Percentiles rank a stretch among this genome's conserved stretches.
These are phyloP conservation scores for Coboldia fuscipes DNA, from an alignment of 1,140 invertebrate species.

Conservation along the genomic window DNA sequence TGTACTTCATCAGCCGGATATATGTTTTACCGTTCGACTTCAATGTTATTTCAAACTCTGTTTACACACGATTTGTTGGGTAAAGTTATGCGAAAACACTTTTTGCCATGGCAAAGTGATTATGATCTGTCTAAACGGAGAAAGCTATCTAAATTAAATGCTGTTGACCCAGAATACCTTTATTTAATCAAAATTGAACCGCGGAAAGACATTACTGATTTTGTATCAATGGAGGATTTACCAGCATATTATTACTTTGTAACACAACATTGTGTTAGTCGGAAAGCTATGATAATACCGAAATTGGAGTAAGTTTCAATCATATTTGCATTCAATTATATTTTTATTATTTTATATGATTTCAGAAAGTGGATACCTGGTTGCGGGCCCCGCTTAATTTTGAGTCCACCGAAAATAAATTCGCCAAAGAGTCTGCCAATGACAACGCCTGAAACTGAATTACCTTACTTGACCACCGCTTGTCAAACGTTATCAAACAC, in stretches of 20 bases:
- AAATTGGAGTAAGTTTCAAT: conserved; percentile 29
- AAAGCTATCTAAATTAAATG: conserved; percentile 7
- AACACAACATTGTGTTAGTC: conserved; percentile 29
- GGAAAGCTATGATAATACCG: conserved; percentile 30
- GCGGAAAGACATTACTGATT: conserved; percentile 21
- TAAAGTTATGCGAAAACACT: conserved; percentile 27
- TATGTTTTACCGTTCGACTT: conserved; percentile 21
- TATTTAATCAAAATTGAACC: conserved; percentile 31
- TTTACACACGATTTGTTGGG: conserved; percentile 27
- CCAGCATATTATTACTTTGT: conserved; percentile 34
- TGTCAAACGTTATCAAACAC: conserved; percentile 10
- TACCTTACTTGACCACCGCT: conserved; percentile 12
- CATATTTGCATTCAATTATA: conserved; percentile 1
- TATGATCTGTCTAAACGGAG: conserved; percentile 9
- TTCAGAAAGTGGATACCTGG: conserved; percentile 37
- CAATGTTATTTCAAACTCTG: conserved; percentile 31
- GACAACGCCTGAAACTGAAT: conserved; percentile 10
- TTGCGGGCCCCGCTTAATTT: conserved; percentile 33
- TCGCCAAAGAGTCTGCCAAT: conserved; percentile 23
- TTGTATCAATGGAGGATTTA: conserved; percentile 24
- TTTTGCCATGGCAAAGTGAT: conserved; percentile 25
- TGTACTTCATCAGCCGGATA: conserved; percentile 16
- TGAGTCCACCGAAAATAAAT: conserved; percentile 9
- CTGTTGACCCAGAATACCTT: conserved; percentile 26
- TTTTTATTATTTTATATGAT: too few relatives aligned